A percentile compares a stretch with the other conserved stretches of the same genome.
Evolutionary conservation across 2,888 invertebrate species (phyloP).

Genomic region (Catocala fraxini): DNA sequence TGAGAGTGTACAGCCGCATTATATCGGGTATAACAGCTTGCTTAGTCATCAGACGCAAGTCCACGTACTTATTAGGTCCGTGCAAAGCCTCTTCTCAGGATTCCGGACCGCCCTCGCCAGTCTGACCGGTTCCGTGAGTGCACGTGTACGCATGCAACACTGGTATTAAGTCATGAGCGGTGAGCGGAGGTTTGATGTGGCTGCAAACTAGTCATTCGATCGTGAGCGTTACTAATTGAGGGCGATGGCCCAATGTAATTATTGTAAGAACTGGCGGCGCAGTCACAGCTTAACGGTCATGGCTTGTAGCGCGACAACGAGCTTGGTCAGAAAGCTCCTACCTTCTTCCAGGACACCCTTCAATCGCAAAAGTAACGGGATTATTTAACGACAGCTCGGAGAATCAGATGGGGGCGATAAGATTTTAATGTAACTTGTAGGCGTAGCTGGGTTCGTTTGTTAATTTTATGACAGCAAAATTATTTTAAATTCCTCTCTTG

Average conservation of each 20-base stretch:
- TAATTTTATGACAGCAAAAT: slow-evolving; percentile 22
- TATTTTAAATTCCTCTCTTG: slow-evolving; percentile 1
- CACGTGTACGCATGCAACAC: slow-evolving; percentile 53
- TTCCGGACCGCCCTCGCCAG: slow-evolving; percentile 45
- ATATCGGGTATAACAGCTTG: slow-evolving; percentile 43
- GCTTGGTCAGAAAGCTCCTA: slow-evolving; percentile 33
- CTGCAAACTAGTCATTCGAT: slow-evolving; percentile 47
- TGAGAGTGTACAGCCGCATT: slow-evolving; percentile 35
- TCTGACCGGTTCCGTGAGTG: slow-evolving; percentile 61
- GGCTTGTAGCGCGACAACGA: slow-evolving; percentile 45
- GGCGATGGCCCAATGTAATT: slow-evolving; percentile 59
- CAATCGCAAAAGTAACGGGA: slow-evolving; percentile 51
- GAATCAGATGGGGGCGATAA: slow-evolving; percentile 42
- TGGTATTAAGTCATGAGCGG: slow-evolving; percentile 42
- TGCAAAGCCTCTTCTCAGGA: slow-evolving; percentile 48
- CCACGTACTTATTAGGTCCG: slow-evolving; percentile 53
- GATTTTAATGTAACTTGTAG: slow-evolving; percentile 42
- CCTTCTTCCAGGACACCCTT: slow-evolving; percentile 39
- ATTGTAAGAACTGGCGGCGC: slow-evolving; percentile 28
- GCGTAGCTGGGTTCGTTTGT: slow-evolving; percentile 24
- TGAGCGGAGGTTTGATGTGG: slow-evolving; percentile 11
- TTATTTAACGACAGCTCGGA: slow-evolving; percentile 52
- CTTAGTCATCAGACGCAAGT: slow-evolving; percentile 56
- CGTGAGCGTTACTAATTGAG: slow-evolving; percentile 60
- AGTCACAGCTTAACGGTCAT: slow-evolving; percentile 39